phyloP scores from a whole-genome alignment of 2,888 invertebrate species.

The Choreutis nemorana region DNA sequence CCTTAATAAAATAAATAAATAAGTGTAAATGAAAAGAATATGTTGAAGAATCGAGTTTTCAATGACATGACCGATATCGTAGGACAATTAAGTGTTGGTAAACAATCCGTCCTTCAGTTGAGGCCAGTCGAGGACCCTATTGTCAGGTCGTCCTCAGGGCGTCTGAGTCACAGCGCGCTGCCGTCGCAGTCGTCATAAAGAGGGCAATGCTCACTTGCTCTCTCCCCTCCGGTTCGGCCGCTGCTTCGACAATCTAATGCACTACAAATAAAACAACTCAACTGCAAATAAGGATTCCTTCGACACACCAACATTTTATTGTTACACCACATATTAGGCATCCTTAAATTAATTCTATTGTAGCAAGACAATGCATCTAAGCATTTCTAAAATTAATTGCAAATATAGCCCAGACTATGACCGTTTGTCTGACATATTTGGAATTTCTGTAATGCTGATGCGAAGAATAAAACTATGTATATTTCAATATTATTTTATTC shows the following conservation, averaged over 20 bases:
- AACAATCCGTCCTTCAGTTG: slow-evolving; percentile 53
- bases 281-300: slow-evolving; percentile 37
- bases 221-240: slow-evolving; percentile 39
- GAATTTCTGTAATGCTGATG: too few species aligned
- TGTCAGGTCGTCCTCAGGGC: slow-evolving; percentile 54
- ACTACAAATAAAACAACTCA: slow-evolving; percentile 37
- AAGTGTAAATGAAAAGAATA: slow-evolving; percentile 15
- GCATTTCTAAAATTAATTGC: too few species aligned
- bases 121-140: slow-evolving; percentile 59
- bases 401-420: slow-evolving; percentile 37
- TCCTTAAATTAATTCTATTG: slow-evolving; percentile 32
- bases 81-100: slow-evolving; percentile 29
- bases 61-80: slow-evolving; percentile 25
- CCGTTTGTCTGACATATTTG: slow-evolving; percentile 40
- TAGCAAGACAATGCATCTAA: too few species aligned
- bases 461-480: too few species aligned
- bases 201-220: slow-evolving; percentile 60
- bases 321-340: slow-evolving; percentile 31
- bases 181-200: slow-evolving; percentile 48
- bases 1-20: slow-evolving; percentile 11
- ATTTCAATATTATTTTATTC: too few species aligned
- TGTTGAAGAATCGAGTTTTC: too few species aligned
- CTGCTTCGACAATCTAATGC: slow-evolving; percentile 33
- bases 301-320: too few species aligned
- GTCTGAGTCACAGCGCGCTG: slow-evolving; percentile 55